These are phyloP conservation scores for Aphelocoma californica DNA, from an alignment of 2,797 vertebrate species.

Conservation along the genomic window DNA sequence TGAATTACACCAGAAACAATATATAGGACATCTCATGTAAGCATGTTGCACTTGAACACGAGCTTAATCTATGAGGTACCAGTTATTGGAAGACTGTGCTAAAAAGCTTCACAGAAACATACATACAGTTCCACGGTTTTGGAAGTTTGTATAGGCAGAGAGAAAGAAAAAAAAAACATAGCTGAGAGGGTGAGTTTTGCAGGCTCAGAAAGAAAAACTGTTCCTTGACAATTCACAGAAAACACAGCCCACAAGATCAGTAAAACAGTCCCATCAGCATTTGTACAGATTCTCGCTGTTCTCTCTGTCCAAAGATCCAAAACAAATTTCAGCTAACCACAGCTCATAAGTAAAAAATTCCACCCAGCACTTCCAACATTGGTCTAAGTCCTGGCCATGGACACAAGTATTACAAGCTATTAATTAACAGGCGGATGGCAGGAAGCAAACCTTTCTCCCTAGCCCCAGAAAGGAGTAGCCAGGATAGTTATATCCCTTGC, in stretches of 20 bases:
- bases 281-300: background rate
- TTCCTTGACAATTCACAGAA: background rate
- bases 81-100: fast-evolving
- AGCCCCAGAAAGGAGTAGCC: background rate
- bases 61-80: background rate
- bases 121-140: background rate
- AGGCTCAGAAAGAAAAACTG: background rate
- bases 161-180: background rate
- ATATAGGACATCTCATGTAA: background rate
- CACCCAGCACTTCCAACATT: background rate
- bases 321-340: slow-evolving; percentile 11
- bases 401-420: background rate
- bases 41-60: background rate
- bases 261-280: background rate
- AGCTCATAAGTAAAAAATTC: slow-evolving; percentile 19
- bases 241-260: background rate
- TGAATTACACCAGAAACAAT: background rate
- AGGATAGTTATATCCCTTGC: background rate
- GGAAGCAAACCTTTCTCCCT: background rate
- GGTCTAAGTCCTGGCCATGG: background rate
- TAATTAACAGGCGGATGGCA: slow-evolving; percentile 3
- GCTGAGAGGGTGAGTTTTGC: background rate
- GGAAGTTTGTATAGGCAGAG: background rate
- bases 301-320: slow-evolving; percentile 2
- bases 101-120: background rate